A percentile compares a stretch with the other conserved stretches of the same genome.
Evolutionary conservation across 2,888 invertebrate genomes (phyloP).

Genomic region (Cremastinae sp.): DNA sequence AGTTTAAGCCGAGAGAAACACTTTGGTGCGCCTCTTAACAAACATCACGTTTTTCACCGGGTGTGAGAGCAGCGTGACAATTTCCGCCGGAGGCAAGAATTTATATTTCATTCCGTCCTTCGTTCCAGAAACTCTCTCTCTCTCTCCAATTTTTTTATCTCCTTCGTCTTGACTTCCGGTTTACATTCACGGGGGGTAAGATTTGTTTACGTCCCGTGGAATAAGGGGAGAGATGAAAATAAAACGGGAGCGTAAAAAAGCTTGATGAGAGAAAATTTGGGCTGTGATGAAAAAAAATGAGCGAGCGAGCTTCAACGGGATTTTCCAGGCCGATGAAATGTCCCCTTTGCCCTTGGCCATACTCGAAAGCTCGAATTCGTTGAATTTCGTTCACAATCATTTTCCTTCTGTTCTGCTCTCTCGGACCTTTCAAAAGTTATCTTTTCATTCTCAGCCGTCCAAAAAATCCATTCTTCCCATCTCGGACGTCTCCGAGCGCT

Average conservation of each 20-base stretch:
- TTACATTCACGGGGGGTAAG: slow-evolving; percentile 18
- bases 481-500: no score
- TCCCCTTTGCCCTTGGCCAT: no score
- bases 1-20: slow-evolving; percentile 46
- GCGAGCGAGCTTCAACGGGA: not conserved
- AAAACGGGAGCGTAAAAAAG: slow-evolving; percentile 9
- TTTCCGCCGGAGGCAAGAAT: slow-evolving; percentile 62
- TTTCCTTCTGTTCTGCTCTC: no score
- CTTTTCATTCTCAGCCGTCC: no score
- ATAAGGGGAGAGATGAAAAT: slow-evolving; percentile 8
- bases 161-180: slow-evolving; percentile 45
- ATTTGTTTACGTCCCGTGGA: slow-evolving; percentile 27
- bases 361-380: no score
- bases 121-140: slow-evolving; percentile 22
- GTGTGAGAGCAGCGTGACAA: slow-evolving; percentile 54
- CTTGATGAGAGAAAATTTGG: slow-evolving; percentile 19
- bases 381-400: no score
- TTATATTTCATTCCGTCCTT: slow-evolving; percentile 62
- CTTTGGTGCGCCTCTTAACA: slow-evolving; percentile 50
- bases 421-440: no score
- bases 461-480: no score
- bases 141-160: slow-evolving; percentile 39
- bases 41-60: slow-evolving; percentile 67
- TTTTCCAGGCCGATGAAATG: no score
- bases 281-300: slow-evolving; percentile 11